Evolutionary conservation across 2,797 vertebrate genomes (phyloP).

Genomic region (Synaphobranchus kaupii): DNA sequence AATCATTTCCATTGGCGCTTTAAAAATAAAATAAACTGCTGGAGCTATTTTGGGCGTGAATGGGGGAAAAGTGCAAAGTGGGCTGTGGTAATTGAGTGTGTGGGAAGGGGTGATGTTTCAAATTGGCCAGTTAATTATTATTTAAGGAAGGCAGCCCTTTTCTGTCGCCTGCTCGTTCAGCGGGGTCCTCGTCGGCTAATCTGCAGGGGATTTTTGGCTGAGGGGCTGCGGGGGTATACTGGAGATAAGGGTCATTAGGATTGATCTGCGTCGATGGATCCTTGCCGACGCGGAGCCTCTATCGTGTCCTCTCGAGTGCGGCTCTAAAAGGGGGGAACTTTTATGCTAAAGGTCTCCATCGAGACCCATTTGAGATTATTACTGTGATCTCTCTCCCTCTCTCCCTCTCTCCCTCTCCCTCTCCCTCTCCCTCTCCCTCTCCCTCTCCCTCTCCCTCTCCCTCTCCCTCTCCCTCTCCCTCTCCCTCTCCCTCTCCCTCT

Average conservation of each 20-base stretch:
- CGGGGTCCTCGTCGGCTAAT: conserved; percentile 22
- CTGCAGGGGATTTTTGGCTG: conserved; percentile 29
- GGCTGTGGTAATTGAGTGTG: conserved; percentile 53
- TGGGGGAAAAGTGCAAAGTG: conserved; percentile 50
- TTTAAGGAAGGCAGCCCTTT: conserved; percentile 48
- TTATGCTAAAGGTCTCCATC: conserved; percentile 47
- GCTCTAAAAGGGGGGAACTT: conserved; percentile 41
- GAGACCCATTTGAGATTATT: conserved; percentile 54
- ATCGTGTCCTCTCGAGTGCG: conserved; percentile 41
- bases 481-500: conserved; percentile 49
- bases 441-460: conserved; percentile 50
- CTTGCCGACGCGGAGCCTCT: conserved; percentile 4
- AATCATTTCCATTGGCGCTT: conserved; percentile 43
- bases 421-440: conserved; percentile 52
- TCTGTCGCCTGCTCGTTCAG: not conserved
- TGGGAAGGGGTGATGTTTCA: conserved; percentile 42
- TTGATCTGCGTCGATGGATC: conserved; percentile 13
- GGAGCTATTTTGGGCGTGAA: conserved; percentile 53
- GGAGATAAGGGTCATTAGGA: conserved; percentile 46
- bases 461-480: conserved; percentile 56
- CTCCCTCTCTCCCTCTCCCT: conserved; percentile 55
- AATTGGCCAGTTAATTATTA: conserved; percentile 54
- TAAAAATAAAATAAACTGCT: conserved; percentile 49
- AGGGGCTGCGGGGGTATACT: not conserved
- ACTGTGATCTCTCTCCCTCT: conserved; percentile 59